Evolutionary conservation across 2,113 vertebrate genomes (phyloP), one percentile per base, ranked within the genome.

Genomic region (Crotalus viridis): DNA sequence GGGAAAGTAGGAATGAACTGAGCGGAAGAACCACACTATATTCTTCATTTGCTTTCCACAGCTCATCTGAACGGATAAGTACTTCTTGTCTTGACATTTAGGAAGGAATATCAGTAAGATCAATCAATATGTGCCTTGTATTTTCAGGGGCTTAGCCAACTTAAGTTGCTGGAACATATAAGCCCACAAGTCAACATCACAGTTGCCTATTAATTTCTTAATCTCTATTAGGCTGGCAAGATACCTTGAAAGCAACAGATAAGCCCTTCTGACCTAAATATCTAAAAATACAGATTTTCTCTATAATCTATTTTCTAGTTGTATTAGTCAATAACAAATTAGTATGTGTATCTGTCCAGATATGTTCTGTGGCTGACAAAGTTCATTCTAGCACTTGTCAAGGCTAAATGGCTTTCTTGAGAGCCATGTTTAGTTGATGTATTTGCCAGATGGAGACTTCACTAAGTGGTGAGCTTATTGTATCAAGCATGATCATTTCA

Each of bases 141-240:
- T 64, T 88, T 95, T 90, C 88, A 87, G 33, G 55, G 64, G 46
- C 0, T 1, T 86, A 93, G 87, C 19, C 12, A 54, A 12, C 48
- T 89, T 85, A 94, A 91, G 88, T n/a, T 93, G 28, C 61, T 0
- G 0, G 92, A 64, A 86, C n/a, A 91, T 74, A 91, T 90, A 85
- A 22, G 19, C 92, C 91, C 88, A 93, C 28, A 95, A 91, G 15
- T 74, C 89, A 64, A 0, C 87, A 87, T 91, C 61, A 51, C 52
- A 95, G 81, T 28, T 90, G 69, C 33, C 90, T 90, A 87, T 93
- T 92, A 88, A 87, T 92, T 95, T 92, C 91, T 61, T 92, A 59
- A 88, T 91, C 46, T 88, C 56, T 39, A 54, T 87, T 89, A 86
- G 87, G 90, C 69, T 94, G 17, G 1, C 39, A 85, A 81, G 13